These are phyloP conservation scores for Mechanitis messenoides DNA, from an alignment of 2,888 invertebrate genomes.

Conservation along the genomic window DNA sequence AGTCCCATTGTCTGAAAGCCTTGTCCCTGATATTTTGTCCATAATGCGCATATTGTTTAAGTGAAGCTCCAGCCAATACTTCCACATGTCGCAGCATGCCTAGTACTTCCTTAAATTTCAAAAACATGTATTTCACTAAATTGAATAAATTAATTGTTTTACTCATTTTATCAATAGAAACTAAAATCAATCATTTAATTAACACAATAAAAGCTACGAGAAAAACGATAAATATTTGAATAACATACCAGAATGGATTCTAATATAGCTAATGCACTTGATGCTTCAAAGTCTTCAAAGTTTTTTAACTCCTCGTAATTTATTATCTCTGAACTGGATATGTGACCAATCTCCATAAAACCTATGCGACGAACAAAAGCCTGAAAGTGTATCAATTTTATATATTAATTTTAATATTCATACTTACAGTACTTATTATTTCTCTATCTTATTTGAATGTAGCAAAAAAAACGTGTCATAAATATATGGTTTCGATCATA, in stretches of 20 bases:
- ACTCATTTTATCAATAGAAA: no score
- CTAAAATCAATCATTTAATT: no score
- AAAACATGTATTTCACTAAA: no score
- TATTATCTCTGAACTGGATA: not conserved
- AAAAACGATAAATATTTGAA: no score
- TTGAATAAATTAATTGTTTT: no score
- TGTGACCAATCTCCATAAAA: conserved; percentile 1
- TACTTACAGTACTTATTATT: no score
- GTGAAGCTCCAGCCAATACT: conserved; percentile 40
- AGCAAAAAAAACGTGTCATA: no score
- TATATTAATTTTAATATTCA: no score
- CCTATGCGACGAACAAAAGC: not conserved
- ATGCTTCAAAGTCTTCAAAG: not conserved
- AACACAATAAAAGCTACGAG: no score
- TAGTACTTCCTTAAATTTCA: conserved; percentile 1
- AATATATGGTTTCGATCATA: no score
- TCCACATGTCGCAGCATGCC: conserved; percentile 9
- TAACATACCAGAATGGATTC: not conserved
- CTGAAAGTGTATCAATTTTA: not conserved
- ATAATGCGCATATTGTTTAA: conserved; percentile 58
- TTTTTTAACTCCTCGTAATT: not conserved
- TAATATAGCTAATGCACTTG: not conserved
- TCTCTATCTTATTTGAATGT: no score
- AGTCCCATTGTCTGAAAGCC: conserved; percentile 50
- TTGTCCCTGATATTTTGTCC: conserved; percentile 58